Conservation (phyloP, 2,797 vertebrate species). For the Cuculus canorus region DNA sequence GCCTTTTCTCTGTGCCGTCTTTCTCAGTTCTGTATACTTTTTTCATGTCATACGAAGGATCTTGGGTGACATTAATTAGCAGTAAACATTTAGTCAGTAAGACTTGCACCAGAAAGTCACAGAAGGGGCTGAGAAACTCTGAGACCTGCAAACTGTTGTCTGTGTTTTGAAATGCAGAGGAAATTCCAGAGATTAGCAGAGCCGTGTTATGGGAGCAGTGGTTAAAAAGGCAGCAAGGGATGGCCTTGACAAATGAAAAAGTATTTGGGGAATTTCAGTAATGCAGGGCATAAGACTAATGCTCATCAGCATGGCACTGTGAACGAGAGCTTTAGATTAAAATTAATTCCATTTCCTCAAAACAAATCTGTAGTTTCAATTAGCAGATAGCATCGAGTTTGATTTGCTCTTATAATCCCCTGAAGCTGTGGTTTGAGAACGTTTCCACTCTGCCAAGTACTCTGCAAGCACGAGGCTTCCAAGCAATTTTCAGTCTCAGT, state of each 20-base stretch:
- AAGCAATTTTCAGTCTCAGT: not conserved
- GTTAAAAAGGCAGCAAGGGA: not conserved
- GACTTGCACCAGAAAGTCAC: not conserved
- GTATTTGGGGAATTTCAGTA: not conserved
- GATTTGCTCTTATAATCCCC: not conserved
- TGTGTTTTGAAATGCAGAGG: not conserved
- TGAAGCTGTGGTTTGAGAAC: not conserved
- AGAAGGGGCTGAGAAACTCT: not conserved
- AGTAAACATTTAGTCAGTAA: not conserved
- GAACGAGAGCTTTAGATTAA: not conserved
- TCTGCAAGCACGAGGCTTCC: not conserved
- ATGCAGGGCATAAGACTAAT: not conserved
- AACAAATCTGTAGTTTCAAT: not conserved
- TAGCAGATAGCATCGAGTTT: not conserved
- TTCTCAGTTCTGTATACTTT: not conserved
- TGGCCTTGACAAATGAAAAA: not conserved
- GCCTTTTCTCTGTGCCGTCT: not conserved
- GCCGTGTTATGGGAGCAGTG: not conserved
- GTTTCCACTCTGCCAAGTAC: not conserved
- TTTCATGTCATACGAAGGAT: not conserved
- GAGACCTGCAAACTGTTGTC: not conserved
- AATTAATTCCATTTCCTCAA: not conserved
- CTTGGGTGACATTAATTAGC: not conserved
- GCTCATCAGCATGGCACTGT: not conserved
- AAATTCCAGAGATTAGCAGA: not conserved